Evolutionary conservation across 2,113 vertebrate genomes (phyloP), one percentile per base, ranked within the genome.

Genomic region (Corythoichthys haematopterus): DNA sequence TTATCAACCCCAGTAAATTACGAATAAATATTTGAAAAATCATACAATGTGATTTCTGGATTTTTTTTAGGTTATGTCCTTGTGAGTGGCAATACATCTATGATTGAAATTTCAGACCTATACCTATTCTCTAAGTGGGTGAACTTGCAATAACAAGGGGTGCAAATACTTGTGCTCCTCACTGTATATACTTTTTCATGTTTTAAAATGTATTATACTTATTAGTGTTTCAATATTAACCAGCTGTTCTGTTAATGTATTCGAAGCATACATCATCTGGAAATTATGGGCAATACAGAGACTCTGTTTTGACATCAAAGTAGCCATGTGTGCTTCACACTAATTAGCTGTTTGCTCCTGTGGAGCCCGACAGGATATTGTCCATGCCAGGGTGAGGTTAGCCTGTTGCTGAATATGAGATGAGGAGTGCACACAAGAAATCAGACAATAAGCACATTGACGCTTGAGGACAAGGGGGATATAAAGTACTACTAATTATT

Each of bases 341-440:
- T 79, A 79, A 82, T 82, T 77, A 79, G 60, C 68, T 62, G 68
- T 82, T 76, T 74, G 51, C 15, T 82, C 73, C 68, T 72, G 53
- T 13, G 64, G 69, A 52, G 75, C 66, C 66, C 68, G 76, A 77
- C 66, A 70, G 68, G 64, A 8, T 63, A 37, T 68, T 55, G 36
- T 75, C 50, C 61, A 57, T 71, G 79, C 77, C 78, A 81, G 83
- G 52, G 59, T 20, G 75, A 78, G 66, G 64, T 53, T 70, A 58
- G 65, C 62, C 64, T 13, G 58, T 35, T 38, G 52, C 72, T 70
- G 64, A 55, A 53, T 66, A 65, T 70, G 66, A 66, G 53, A 72
- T 53, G 78, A 72, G 50, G 72, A 60, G 35, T 77, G 50, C 60
- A 64, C 71, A 69, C 74, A 64, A 70, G 10, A 58, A 72, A 50